Conservation (phyloP, 1,140 invertebrate species). For the Cataglyphis hispanica region DNA sequence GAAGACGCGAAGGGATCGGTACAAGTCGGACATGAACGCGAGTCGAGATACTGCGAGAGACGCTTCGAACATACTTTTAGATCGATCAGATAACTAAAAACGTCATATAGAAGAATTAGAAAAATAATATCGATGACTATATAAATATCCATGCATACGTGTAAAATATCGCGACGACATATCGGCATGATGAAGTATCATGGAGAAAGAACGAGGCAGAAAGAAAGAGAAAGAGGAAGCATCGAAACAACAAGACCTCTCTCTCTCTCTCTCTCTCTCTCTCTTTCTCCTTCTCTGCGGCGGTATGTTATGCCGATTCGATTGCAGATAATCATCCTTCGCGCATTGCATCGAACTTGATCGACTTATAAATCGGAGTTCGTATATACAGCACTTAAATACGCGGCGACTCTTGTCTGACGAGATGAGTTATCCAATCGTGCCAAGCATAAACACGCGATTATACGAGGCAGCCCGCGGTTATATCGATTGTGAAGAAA, state of each 20-base stretch:
- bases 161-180: not conserved
- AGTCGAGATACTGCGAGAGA: constrained; percentile 3
- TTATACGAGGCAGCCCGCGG: constrained; percentile 62
- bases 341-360: constrained; percentile 73
- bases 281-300: not conserved
- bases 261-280: constrained; percentile 10
- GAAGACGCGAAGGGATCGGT: constrained; percentile 34
- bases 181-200: not conserved
- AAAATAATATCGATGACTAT: not conserved
- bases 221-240: constrained; percentile 17
- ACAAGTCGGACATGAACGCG: constrained; percentile 9
- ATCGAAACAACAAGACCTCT: constrained; percentile 67
- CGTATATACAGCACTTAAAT: constrained; percentile 38
- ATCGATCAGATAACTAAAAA: not conserved
- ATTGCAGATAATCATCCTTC: constrained; percentile 76
- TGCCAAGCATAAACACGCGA: constrained; percentile 71
- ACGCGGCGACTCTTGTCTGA: constrained; percentile 67
- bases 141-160: not conserved
- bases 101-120: not conserved
- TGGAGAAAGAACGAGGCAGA: not conserved
- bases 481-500: constrained; percentile 43
- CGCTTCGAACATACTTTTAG: not conserved
- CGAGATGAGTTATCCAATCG: constrained; percentile 79
- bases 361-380: constrained; percentile 79
- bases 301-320: constrained; percentile 72